A percentile compares a stretch with the other conserved stretches of the same genome.
Evolutionary conservation across 2,888 invertebrate species (phyloP).

Genomic region (Marronus borbonicus): DNA sequence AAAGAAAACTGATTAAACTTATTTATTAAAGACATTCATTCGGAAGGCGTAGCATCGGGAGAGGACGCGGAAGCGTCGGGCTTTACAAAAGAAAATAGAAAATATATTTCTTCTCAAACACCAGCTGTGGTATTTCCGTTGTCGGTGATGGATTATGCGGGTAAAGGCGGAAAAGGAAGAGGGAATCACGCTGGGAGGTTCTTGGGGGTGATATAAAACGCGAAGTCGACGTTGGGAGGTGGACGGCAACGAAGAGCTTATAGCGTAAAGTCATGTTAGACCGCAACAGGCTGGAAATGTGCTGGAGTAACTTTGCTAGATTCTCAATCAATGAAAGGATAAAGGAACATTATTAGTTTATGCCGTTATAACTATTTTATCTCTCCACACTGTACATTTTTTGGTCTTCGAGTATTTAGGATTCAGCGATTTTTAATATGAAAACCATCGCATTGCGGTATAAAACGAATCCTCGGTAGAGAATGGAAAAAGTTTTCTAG

Average conservation of each 20-base stretch:
- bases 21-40: conserved; percentile 41
- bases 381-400: no score
- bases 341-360: no score
- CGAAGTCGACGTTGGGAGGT: neutral
- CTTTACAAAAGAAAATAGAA: conserved; percentile 53
- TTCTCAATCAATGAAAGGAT: no score
- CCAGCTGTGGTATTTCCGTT: conserved; percentile 53
- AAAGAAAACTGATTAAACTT: conserved; percentile 43
- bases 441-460: conserved; percentile 1
- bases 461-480: neutral
- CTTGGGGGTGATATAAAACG: neutral
- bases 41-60: neutral
- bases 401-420: no score
- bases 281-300: no score
- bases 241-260: neutral
- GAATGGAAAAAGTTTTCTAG: conserved; percentile 18
- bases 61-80: conserved; percentile 2
- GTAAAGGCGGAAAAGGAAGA: neutral
- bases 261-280: no score
- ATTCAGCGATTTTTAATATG: no score
- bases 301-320: no score
- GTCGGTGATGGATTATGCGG: conserved; percentile 53
- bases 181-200: neutral
- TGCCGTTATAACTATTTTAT: no score
- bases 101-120: conserved; percentile 54